Conservation (phyloP, 2,888 invertebrate genomes). For the Tipula confusa region DNA sequence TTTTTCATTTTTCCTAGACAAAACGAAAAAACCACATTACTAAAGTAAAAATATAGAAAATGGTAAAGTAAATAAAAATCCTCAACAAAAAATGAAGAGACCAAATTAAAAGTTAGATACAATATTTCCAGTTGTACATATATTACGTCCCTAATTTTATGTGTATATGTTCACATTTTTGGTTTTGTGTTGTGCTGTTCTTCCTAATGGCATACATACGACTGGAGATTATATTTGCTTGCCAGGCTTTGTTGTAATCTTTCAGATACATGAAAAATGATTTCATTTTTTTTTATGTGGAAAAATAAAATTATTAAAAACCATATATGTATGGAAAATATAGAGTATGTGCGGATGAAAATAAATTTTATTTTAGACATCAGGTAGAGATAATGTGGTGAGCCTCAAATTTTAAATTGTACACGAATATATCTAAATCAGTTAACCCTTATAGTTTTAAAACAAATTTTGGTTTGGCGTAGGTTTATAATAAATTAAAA, state of each 20-base stretch:
- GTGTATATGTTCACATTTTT: neutral
- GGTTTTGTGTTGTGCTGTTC: neutral
- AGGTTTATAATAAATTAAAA: too few relatives aligned
- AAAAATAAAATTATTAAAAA: neutral
- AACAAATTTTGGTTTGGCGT: too few relatives aligned
- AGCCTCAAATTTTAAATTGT: neutral
- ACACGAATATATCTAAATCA: neutral
- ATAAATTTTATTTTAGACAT: neutral
- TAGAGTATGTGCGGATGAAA: neutral
- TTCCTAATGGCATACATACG: neutral
- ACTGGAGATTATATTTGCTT: neutral
- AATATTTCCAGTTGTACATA: neutral
- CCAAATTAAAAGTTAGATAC: neutral
- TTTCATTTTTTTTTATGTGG: neutral
- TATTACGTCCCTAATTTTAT: too few relatives aligned
- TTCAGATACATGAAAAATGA: neutral
- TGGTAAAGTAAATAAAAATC: neutral
- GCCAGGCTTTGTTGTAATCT: neutral
- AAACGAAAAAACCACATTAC: neutral
- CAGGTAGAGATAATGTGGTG: neutral
- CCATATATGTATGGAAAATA: neutral
- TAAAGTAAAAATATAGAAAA: neutral
- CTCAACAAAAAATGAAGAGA: neutral
- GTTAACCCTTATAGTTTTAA: neutral
- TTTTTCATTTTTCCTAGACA: neutral